Base-by-base conservation (phyloP, 2,113 vertebrate genomes). In the Centropristis striata region DNA sequence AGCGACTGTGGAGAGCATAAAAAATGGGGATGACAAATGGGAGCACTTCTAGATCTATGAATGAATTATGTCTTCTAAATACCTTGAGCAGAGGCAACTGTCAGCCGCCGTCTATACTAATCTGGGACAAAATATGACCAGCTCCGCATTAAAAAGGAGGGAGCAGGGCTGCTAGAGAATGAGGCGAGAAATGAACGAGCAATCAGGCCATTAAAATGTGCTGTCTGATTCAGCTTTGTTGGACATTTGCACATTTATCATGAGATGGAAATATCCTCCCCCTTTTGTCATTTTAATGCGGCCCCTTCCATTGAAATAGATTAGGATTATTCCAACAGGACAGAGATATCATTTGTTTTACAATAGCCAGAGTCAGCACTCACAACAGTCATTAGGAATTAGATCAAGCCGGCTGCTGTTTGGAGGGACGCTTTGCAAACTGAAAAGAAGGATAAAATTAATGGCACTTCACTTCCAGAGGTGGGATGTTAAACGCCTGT, bases 31-130 rank as follows among this genome's bases (percentile, higher is more conserved):
- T 98, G 96, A 98, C 96, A 95, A 96, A 98, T 97, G 96, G 95
- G 92, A 95, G 95, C 95, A 96, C 96, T 97, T 97, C 86, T 86
- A 87, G 95, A 96, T 96, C 97, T 96, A 96, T 97, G 96, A 98
- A 97, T 97, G 96, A 98, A 97, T 97, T 97, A 97, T 96, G 96
- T 96, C 95, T 96, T 86, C 95, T 96, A 97, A 97, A 98, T 96
- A 97, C 96, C 96, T 96, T 97, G 96, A 97, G 96, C 96, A 96
- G 95, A 95, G 93, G 94, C 95, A 95, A 95, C 96, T 96, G 96
- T 96, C 96, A 95, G 94, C 89, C 88, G 83, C 88, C 96, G 94
- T 96, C 96, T 96, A 92, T 95, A 96, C 96, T 98, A 98, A 98
- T 98, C 97, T 97, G 95, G 91, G 94, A 96, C 95, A 95, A 97